A percentile compares a stretch with the other conserved stretches of the same genome.
Conservation (phyloP, 2,888 invertebrate genomes). For the Epistrophe eligans region DNA sequence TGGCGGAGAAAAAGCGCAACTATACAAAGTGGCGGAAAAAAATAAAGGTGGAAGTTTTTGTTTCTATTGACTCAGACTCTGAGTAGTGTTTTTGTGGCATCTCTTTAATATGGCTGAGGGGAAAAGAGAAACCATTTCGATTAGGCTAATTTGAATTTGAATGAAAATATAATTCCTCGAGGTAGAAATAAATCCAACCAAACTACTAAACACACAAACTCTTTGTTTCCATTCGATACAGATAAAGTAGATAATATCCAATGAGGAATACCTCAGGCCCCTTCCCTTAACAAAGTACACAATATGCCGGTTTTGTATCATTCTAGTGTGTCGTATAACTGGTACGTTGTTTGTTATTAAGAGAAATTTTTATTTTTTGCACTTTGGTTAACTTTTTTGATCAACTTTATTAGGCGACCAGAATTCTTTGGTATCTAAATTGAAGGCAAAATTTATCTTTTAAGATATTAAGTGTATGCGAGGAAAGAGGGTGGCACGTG, state of each 20-base stretch:
- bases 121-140: conserved; percentile 5
- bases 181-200: not conserved
- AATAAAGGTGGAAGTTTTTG: conserved; percentile 24
- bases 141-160: not conserved
- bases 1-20: conserved; percentile 46
- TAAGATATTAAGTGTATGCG: not conserved
- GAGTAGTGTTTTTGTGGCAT: not conserved
- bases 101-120: not conserved
- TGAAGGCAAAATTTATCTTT: conserved; percentile 57
- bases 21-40: conserved; percentile 12
- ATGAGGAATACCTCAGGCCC: not conserved
- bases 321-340: not conserved
- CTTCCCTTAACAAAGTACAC: no score
- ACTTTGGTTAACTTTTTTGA: conserved; percentile 75
- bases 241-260: not conserved
- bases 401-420: conserved; percentile 72
- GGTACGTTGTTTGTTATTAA: not conserved
- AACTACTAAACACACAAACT: not conserved
- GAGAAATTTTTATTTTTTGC: conserved; percentile 61
- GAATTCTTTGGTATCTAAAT: conserved; percentile 56
- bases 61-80: not conserved
- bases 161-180: not conserved
- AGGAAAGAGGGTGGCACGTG: not conserved
- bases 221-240: not conserved
- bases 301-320: no score